Conservation (phyloP, 2,113 vertebrate genomes). For the Malurus cyaneus region DNA sequence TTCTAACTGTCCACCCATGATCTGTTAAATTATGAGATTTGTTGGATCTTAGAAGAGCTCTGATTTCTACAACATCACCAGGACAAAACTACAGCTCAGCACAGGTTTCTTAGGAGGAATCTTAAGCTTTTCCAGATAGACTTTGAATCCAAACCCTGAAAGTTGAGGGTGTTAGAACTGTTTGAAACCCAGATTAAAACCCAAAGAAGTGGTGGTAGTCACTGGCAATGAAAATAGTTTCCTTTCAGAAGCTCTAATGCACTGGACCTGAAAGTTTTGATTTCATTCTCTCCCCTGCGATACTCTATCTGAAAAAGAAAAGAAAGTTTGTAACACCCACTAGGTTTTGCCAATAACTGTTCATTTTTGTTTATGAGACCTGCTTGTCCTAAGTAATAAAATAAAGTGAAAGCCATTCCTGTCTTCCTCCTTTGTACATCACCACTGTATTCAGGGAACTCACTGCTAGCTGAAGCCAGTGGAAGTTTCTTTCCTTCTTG, state of each 20-base stretch:
- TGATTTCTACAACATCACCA: not conserved
- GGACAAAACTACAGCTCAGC: not conserved
- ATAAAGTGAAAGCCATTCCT: not conserved
- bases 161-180: not conserved
- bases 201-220: rapidly evolving
- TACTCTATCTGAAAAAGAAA: not conserved
- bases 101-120: not conserved
- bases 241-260: not conserved
- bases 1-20: not conserved
- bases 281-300: not conserved
- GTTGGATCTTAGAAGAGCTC: not conserved
- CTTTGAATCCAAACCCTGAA: not conserved
- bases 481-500: not conserved
- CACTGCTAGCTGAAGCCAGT: not conserved
- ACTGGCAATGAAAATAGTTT: not conserved
- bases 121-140: not conserved
- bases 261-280: not conserved
- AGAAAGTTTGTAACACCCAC: not conserved
- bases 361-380: not conserved
- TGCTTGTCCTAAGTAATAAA: not conserved
- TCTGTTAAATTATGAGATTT: not conserved
- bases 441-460: not conserved
- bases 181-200: not conserved
- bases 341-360: not conserved
- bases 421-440: not conserved